phyloP scores from a whole-genome alignment of 2,113 vertebrate genomes.

The Pollachius pollachius region DNA sequence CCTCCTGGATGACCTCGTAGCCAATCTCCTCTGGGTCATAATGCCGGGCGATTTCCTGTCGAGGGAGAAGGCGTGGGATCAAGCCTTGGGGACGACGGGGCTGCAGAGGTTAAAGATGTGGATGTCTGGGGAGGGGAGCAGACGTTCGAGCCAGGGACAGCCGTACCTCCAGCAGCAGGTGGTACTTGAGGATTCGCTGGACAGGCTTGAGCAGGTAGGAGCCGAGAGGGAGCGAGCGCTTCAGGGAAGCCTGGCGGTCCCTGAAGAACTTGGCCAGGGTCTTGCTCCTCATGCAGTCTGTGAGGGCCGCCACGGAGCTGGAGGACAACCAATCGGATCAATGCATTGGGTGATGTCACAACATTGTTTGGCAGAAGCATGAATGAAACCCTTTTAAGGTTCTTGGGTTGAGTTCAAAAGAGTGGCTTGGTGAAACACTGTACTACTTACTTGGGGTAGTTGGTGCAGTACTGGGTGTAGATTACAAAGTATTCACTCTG shows the following conservation, averaged over 20 bases:
- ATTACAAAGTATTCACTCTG: conserved; percentile 96
- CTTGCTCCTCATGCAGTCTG: conserved; percentile 92
- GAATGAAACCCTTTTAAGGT: not conserved
- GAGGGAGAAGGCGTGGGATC: not conserved
- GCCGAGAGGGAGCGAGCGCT: conserved; percentile 85
- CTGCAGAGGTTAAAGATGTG: not conserved
- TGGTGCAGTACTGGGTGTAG: conserved; percentile 98
- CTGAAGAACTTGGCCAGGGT: conserved; percentile 89
- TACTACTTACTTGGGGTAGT: conserved; percentile 94
- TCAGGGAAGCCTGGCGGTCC: conserved; percentile 86
- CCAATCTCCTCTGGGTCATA: conserved; percentile 84
- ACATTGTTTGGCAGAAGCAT: not conserved
- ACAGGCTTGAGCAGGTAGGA: conserved; percentile 96
- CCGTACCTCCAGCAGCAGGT: conserved; percentile 90
- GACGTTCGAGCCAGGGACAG: not conserved
- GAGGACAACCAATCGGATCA: not conserved
- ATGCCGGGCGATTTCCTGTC: conserved; percentile 92
- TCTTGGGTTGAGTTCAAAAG: no score
- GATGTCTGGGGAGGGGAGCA: no score
- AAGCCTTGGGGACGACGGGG: not conserved
- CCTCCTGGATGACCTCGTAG: conserved; percentile 89
- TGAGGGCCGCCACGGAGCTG: conserved; percentile 89
- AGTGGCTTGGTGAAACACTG: no score
- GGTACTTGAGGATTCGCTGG: conserved; percentile 97
- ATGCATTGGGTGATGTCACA: not conserved